Base-by-base conservation (phyloP, 1,140 invertebrate genomes). In the Pentalonia nigronervosa region DNA sequence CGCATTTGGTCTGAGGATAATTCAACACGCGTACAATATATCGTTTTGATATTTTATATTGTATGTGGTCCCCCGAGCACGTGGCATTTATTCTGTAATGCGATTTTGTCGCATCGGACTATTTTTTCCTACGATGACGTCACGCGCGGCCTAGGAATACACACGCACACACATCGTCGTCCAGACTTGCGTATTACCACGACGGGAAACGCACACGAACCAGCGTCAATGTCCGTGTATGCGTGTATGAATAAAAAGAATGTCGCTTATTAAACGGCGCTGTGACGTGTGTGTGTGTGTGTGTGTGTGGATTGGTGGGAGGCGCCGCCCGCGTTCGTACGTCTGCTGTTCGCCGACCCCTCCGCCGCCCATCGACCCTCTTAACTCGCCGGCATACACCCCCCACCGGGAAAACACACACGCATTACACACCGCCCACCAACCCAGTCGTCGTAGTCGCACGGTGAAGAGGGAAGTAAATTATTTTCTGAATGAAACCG, bases 401-500 rank as follows among this genome's bases (percentile, higher is more conserved):
- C 60, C 60, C 60, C 60, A 76, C 60, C 60, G 60, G 60, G 60
- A 76, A 76, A 76, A 76, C 60, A 76, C 60, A 67, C 60, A 76
- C 60, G 60, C n/a, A 76, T 76, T 76, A 76, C 90, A 48, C 36
- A 84, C 90, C 90, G 90, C 53, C 25, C 23, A 30, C 17, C 90
- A 11, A 23, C n/a, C 25, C 41, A 25, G 30, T 83, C 76, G 67
- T 11, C 20, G 21, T 0, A 7, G 20, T 48, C 91, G 30, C n/a
- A 11, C 91, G 81, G 48, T 36, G 81, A 30, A 20, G 91, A 45
- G 91, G 91, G 48, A 90, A 93, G 91, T 93, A 93, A 93, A 93
- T 93, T 84, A 93, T 93, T 93, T 93, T 93, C 91, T 93, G 81
- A 93, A 93, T 93, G 91, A 93, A 93, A 93, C 81, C 81, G 91